Evolutionary conservation across 2,797 vertebrate genomes (phyloP), one percentile per base, ranked within the genome.

Genomic region (Phalloptychus januarius): DNA sequence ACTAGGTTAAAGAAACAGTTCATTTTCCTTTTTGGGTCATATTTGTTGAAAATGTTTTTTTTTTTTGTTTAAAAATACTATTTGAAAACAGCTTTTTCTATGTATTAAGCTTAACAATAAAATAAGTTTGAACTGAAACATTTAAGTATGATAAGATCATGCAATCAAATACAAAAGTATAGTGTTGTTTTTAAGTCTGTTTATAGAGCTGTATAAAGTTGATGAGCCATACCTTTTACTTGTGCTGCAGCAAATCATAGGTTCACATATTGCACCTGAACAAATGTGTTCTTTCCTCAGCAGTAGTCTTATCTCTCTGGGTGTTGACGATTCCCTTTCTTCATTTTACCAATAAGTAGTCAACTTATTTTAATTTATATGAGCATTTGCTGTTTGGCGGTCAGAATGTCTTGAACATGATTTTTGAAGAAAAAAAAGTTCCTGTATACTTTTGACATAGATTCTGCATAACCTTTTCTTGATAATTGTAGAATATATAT

Each of bases 341-440:
- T 84, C 77, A 87, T 89, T 86, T 87, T 65, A 61, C 25, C 73
- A 56, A 28, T 63, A 40, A 80, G 79, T 78, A 81, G 65, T 80
- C 85, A 75, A 74, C 72, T 89, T n/a, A 80, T 80, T 89, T 86
- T 69, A 44, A 79, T 86, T 86, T 63, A 77, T 74, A 73, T 80
- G 72, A 20, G 44, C 31, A 56, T 70, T 71, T 73, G 46, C 52
- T 56, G 10, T 73, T 72, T 40, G 71, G 72, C 65, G 72, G 73
- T 73, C 48, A 81, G 75, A 46, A 80, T 78, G 83, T 79, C 72
- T 48, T 63, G 6, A 75, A 78, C 72, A 75, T 25, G 42, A 23
- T 67, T 40, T 75, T 77, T 38, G 56, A 61, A 16, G 28, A 16
- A 75, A 83, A 81, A 74, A 18, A 31, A 56, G 33, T 33, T 77